These are phyloP conservation scores for Ostrea edulis DNA, from an alignment of 1,140 invertebrate species.

Conservation along the genomic window DNA sequence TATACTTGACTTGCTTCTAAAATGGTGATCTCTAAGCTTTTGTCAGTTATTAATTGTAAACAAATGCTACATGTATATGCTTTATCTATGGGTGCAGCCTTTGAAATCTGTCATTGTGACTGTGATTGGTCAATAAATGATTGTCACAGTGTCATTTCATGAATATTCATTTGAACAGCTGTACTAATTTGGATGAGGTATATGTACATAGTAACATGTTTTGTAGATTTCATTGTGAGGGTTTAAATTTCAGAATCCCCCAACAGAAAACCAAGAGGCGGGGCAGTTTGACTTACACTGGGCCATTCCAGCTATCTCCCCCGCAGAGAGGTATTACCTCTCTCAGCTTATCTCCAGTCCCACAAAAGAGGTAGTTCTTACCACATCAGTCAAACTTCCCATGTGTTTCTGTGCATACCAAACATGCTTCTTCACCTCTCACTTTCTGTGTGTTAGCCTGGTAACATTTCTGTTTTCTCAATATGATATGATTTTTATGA, in stretches of 20 bases:
- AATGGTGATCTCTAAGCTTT: no score
- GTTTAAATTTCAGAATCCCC: conserved; percentile 79
- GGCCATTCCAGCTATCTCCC: conserved; percentile 82
- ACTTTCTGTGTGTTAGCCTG: background rate
- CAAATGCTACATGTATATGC: no score
- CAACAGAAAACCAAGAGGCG: conserved; percentile 80
- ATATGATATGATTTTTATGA: background rate
- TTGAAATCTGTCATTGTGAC: no score
- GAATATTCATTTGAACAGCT: no score
- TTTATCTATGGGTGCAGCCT: no score
- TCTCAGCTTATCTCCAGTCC: conserved; percentile 83
- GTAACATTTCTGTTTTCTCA: background rate
- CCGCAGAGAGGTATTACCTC: conserved; percentile 83
- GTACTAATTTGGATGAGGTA: background rate
- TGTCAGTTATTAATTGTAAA: no score
- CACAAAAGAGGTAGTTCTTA: conserved; percentile 82
- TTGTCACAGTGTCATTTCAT: no score
- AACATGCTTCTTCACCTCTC: no score
- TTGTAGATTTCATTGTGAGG: background rate
- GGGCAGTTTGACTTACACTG: conserved; percentile 81
- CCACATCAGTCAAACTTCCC: no score
- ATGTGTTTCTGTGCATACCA: no score
- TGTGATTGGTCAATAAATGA: no score
- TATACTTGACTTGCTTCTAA: no score
- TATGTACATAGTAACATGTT: background rate